Evolutionary conservation across 2,888 invertebrate species (phyloP).

Genomic region (Caenorhabditis panamensis): DNA sequence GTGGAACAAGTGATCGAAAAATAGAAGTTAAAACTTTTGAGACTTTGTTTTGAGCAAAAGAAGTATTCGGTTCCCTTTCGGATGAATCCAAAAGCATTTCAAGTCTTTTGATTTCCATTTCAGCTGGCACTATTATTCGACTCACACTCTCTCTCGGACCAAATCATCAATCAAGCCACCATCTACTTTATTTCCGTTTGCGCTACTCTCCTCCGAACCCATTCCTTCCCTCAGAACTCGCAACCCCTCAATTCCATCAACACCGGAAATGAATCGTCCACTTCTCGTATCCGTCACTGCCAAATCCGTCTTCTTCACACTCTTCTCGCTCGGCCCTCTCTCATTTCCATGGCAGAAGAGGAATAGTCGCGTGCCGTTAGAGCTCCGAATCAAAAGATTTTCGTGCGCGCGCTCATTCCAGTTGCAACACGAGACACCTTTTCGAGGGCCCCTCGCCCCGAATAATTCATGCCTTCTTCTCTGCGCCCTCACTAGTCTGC

Average conservation of each 20-base stretch:
- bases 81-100: too few relatives aligned
- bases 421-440: constrained; percentile 56
- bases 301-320: constrained; percentile 27
- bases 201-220: neutral
- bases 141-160: too few relatives aligned
- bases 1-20: too few relatives aligned
- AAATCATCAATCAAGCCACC: too few relatives aligned
- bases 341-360: constrained; percentile 27
- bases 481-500: neutral
- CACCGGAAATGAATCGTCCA: neutral
- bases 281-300: constrained; percentile 4
- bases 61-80: too few relatives aligned
- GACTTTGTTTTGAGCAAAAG: too few relatives aligned
- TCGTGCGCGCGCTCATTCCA: constrained; percentile 25
- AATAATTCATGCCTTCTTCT: constrained; percentile 44
- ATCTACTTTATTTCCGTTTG: too few relatives aligned
- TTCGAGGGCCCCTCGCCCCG: constrained; percentile 19
- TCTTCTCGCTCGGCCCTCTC: constrained; percentile 11
- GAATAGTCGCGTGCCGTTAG: constrained; percentile 18
- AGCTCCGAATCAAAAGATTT: constrained; percentile 41
- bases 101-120: too few relatives aligned
- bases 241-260: constrained; percentile 8
- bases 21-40: too few relatives aligned
- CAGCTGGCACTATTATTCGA: neutral
- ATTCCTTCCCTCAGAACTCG: neutral